These are phyloP conservation scores for Cenopis cana DNA, from an alignment of 2,888 invertebrate species.

Conservation along the genomic window DNA sequence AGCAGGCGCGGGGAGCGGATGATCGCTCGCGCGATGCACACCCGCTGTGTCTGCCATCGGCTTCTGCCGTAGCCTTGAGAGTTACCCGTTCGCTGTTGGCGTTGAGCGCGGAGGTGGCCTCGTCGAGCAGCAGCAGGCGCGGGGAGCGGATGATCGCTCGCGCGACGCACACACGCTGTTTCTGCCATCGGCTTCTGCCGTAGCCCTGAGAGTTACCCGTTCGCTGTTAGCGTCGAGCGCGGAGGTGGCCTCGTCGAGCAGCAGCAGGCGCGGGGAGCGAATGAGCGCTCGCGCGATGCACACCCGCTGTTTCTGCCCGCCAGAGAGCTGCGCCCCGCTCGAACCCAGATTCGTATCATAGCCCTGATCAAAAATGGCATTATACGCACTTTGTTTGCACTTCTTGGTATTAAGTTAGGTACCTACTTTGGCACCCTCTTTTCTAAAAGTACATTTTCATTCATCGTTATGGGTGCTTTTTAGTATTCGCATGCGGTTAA, in stretches of 20 bases:
- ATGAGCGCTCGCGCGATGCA: conserved; percentile 90
- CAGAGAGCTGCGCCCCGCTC: conserved; percentile 88
- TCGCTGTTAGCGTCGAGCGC: conserved; percentile 89
- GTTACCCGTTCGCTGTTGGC: conserved; percentile 88
- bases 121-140: conserved; percentile 87
- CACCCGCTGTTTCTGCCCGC: conserved; percentile 90
- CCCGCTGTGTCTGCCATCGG: conserved; percentile 90
- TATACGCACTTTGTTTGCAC: neutral
- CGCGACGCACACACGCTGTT: conserved; percentile 90
- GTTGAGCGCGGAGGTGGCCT: conserved; percentile 89
- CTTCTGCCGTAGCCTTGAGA: too few species aligned
- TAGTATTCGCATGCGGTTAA: too few species aligned
- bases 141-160: conserved; percentile 88
- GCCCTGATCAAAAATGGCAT: conserved; percentile 69
- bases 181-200: conserved; percentile 86
- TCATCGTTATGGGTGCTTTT: too few species aligned
- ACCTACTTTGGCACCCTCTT: neutral
- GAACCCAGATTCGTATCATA: conserved; percentile 90
- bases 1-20: conserved; percentile 87
- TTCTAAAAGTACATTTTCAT: too few species aligned
- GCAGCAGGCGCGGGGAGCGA: conserved; percentile 86
- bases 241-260: conserved; percentile 89
- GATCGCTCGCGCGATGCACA: conserved; percentile 90
- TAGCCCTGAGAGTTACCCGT: conserved; percentile 86
- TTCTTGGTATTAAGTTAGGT: neutral